Percentiles rank a stretch among this genome's conserved stretches.
Evolutionary conservation across 2,113 vertebrate genomes (phyloP).

Genomic region (Thunnus maccoyii): DNA sequence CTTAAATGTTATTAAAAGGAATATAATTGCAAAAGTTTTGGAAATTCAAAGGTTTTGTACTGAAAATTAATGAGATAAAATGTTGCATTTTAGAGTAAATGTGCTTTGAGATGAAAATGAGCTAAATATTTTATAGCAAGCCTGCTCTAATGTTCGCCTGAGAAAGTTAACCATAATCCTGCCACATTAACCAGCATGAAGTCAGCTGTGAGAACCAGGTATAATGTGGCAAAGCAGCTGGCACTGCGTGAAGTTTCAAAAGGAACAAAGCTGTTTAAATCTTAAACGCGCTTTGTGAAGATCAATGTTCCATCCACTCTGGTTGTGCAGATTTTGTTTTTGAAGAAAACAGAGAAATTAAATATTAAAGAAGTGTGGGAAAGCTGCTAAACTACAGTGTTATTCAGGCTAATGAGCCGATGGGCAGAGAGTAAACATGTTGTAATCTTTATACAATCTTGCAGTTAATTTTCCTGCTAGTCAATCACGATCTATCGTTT

Average conservation of each 20-base stretch:
- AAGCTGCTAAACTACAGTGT: conserved; percentile 2
- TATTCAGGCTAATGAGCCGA: conserved; percentile 18
- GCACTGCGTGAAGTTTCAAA: not conserved
- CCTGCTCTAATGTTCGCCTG: conserved; percentile 29
- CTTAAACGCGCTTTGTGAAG: not conserved
- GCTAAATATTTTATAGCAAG: conserved; percentile 54
- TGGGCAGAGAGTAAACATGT: conserved; percentile 24
- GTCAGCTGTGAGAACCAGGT: conserved; percentile 30
- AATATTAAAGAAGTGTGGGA: not conserved
- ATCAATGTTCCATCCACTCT: not conserved
- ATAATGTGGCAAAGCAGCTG: conserved; percentile 41
- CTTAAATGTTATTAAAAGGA: not conserved
- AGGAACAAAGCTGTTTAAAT: conserved; percentile 7
- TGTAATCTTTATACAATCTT: conserved; percentile 29
- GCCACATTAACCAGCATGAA: conserved; percentile 53
- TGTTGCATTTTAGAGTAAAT: conserved; percentile 18
- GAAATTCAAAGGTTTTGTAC: conserved; percentile 25
- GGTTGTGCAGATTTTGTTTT: not conserved
- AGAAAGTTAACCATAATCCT: conserved; percentile 28
- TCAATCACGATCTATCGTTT: conserved; percentile 46
- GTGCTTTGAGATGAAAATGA: conserved; percentile 28
- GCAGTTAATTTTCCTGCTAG: conserved; percentile 39
- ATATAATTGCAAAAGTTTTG: not conserved
- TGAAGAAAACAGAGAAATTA: not conserved
- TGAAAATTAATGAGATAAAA: conserved; percentile 24